phyloP scores from a whole-genome alignment of 64 coral and sea anemone genomes.

The Pachyseris speciosa region DNA sequence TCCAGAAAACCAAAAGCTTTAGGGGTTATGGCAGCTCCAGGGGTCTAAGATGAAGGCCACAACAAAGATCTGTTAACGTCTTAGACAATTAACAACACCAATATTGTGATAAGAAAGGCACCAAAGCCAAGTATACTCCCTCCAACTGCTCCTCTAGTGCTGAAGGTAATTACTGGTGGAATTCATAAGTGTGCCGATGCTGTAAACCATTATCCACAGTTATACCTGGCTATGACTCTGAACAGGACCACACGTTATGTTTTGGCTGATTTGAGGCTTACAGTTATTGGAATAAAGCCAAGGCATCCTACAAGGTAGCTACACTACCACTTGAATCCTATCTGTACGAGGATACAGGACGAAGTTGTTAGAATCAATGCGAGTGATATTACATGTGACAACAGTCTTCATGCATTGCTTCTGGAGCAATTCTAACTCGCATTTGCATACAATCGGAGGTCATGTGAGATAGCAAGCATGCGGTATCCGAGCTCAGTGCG shows the following conservation, averaged over 20 bases:
- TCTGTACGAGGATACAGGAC: background rate
- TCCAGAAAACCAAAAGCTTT: background rate
- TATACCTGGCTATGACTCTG: conserved; percentile 42
- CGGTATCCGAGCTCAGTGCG: too few relatives aligned
- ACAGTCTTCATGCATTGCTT: background rate
- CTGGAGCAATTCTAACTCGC: background rate
- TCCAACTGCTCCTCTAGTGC: conserved; percentile 41
- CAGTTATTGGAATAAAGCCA: conserved; percentile 36
- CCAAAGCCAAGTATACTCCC: conserved; percentile 18
- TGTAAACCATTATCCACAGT: background rate
- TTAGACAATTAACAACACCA: conserved; percentile 30
- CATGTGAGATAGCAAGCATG: too few relatives aligned
- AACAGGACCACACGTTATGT: conserved; percentile 18
- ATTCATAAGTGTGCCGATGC: conserved; percentile 65
- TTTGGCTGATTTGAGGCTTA: conserved; percentile 51
- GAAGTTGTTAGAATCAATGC: background rate
- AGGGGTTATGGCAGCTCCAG: background rate
- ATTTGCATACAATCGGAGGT: too few relatives aligned
- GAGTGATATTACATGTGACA: background rate
- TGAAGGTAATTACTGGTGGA: conserved; percentile 39
- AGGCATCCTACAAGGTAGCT: background rate
- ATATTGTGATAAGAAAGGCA: conserved; percentile 42
- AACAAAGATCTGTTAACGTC: conserved; percentile 1
- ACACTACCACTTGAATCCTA: conserved; percentile 44
- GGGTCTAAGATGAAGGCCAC: background rate